Evolutionary conservation across 2,113 vertebrate species (phyloP).

Genomic region (Brienomyrus brachyistius): DNA sequence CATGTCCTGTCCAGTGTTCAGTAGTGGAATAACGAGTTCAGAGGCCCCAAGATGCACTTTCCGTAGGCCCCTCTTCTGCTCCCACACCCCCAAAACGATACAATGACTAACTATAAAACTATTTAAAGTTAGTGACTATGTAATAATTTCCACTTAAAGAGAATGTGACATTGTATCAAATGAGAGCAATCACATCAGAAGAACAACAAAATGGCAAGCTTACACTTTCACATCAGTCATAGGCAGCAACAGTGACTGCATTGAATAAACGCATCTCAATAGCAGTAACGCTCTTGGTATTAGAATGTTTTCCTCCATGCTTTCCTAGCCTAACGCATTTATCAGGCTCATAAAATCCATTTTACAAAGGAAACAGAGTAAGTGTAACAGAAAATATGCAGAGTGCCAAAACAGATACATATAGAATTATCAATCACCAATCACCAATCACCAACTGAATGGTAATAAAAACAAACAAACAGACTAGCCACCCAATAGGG

Average conservation of each 20-base stretch:
- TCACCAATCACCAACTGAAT: not conserved
- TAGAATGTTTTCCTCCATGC: not conserved
- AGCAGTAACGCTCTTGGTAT: not conserved
- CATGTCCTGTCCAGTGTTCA: conserved; percentile 38
- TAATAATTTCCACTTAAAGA: not conserved
- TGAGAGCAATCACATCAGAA: not conserved
- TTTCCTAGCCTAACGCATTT: not conserved
- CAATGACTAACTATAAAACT: not conserved
- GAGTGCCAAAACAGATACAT: not conserved
- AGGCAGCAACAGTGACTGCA: not conserved
- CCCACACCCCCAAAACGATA: not conserved
- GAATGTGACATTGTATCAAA: not conserved
- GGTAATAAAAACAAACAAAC: not conserved
- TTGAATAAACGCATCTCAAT: not conserved
- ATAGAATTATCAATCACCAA: not conserved
- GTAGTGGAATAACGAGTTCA: not conserved
- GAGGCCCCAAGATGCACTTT: not conserved
- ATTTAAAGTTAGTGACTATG: not conserved
- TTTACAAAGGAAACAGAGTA: not conserved
- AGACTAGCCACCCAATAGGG: not conserved
- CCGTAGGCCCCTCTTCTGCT: not conserved
- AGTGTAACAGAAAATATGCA: not conserved
- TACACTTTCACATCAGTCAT: not conserved
- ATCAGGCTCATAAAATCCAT: not conserved
- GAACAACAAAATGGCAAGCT: not conserved